phyloP scores from a whole-genome alignment of 2,113 vertebrate species.

The Pygoscelis adeliae region DNA sequence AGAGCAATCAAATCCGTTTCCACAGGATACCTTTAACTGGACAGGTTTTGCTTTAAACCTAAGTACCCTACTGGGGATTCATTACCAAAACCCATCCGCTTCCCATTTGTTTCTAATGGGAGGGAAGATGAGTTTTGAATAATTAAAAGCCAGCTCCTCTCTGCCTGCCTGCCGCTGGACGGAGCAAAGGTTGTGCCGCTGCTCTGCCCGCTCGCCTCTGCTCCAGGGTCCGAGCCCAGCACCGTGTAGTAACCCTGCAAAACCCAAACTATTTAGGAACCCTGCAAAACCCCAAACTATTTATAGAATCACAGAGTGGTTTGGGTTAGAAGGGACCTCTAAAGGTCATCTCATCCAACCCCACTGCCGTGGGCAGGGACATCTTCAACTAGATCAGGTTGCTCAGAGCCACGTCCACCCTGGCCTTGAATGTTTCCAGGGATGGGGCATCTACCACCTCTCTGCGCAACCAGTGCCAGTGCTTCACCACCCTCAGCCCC shows the following conservation, averaged over 20 bases:
- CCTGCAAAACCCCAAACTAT: not conserved
- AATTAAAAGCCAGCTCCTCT: slow-evolving; percentile 25
- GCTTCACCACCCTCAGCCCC: not conserved
- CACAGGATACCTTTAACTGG: slow-evolving; percentile 44
- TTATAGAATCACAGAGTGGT: not conserved
- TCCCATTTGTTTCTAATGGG: slow-evolving; percentile 53
- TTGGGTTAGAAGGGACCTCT: not conserved
- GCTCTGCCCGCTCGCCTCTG: not conserved
- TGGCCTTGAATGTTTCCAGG: not conserved
- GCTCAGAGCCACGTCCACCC: not conserved
- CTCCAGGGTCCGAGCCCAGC: not conserved
- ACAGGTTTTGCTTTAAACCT: slow-evolving; percentile 50
- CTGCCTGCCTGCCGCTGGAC: not conserved
- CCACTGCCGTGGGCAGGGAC: not conserved
- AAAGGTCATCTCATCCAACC: fast-evolving
- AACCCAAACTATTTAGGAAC: too few species aligned
- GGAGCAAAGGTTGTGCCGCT: not conserved
- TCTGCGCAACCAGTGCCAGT: not conserved
- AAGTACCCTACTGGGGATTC: slow-evolving; percentile 36
- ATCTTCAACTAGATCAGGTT: fast-evolving
- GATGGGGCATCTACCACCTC: not conserved
- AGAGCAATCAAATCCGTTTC: slow-evolving; percentile 45
- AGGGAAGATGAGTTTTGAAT: slow-evolving; percentile 56
- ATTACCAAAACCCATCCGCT: slow-evolving; percentile 48
- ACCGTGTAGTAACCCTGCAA: fast-evolving